Evolutionary conservation across 2,888 invertebrate genomes (phyloP).

Genomic region (Reticulitermes lucifugus): DNA sequence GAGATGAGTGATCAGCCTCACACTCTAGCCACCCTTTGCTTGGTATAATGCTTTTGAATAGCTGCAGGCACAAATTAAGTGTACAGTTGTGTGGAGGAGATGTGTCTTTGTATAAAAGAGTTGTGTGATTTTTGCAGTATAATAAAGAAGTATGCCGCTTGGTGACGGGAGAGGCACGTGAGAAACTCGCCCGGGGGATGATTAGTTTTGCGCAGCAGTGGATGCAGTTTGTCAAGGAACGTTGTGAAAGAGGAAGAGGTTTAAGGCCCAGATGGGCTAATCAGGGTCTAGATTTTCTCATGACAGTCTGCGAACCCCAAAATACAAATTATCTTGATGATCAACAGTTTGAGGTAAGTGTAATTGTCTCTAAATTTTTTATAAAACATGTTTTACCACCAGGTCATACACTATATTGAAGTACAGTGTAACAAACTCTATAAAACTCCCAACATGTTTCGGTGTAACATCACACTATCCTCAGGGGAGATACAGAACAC

Average conservation of each 20-base stretch:
- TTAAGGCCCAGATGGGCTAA: constrained; percentile 88
- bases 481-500: too few relatives aligned
- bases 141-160: constrained; percentile 80
- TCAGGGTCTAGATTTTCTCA: constrained; percentile 89
- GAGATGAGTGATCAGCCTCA: too few relatives aligned
- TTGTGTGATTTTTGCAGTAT: constrained; percentile 63
- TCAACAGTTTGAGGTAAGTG: constrained; percentile 77
- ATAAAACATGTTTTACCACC: too few relatives aligned
- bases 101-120: not conserved
- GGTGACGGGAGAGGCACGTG: constrained; percentile 64
- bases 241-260: constrained; percentile 87
- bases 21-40: too few relatives aligned
- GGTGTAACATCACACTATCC: too few relatives aligned
- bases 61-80: too few relatives aligned
- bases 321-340: constrained; percentile 83
- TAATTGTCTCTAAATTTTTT: too few relatives aligned
- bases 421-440: too few relatives aligned
- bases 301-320: constrained; percentile 85
- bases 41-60: too few relatives aligned
- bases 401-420: too few relatives aligned
- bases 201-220: constrained; percentile 82
- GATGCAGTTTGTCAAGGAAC: constrained; percentile 89
- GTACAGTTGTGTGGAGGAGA: constrained; percentile 9
- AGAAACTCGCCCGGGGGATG: constrained; percentile 70
- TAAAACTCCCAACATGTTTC: too few relatives aligned